Percentiles rank a stretch among this genome's conserved stretches.
Evolutionary conservation across 2,113 vertebrate species (phyloP).

Genomic region (Labeo catla): DNA sequence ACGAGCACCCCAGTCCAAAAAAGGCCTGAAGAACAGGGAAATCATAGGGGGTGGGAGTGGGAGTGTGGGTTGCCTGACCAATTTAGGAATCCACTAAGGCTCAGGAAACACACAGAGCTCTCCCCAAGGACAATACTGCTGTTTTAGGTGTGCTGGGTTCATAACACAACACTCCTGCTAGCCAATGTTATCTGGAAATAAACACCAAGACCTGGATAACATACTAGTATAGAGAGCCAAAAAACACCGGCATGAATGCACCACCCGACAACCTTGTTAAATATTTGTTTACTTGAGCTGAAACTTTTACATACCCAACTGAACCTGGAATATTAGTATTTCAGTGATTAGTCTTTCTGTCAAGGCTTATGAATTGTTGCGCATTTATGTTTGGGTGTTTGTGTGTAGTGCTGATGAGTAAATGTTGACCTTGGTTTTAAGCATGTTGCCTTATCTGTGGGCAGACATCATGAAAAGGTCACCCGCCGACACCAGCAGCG

Average conservation of each 20-base stretch:
- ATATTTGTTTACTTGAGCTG: no score
- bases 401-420: slow-evolving; percentile 21
- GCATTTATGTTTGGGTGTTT: not conserved
- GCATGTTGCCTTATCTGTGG: slow-evolving; percentile 25
- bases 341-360: not conserved
- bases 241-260: not conserved
- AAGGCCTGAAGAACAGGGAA: slow-evolving; percentile 80
- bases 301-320: not conserved
- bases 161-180: not conserved
- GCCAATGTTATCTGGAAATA: slow-evolving; percentile 7
- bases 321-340: not conserved
- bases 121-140: slow-evolving; percentile 45
- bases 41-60: slow-evolving; percentile 63
- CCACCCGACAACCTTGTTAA: not conserved
- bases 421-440: slow-evolving; percentile 47
- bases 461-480: slow-evolving; percentile 31
- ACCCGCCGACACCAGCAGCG: not conserved
- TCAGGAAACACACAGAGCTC: slow-evolving; percentile 41
- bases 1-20: slow-evolving; percentile 82
- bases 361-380: not conserved
- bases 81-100: slow-evolving; percentile 56
- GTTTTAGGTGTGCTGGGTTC: slow-evolving; percentile 12
- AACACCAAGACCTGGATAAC: not conserved
- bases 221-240: not conserved
- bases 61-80: slow-evolving; percentile 53